Percentiles rank a stretch among this genome's conserved stretches.
Conservation (phyloP, 2,888 invertebrate genomes). For the Dynastes grantii region DNA sequence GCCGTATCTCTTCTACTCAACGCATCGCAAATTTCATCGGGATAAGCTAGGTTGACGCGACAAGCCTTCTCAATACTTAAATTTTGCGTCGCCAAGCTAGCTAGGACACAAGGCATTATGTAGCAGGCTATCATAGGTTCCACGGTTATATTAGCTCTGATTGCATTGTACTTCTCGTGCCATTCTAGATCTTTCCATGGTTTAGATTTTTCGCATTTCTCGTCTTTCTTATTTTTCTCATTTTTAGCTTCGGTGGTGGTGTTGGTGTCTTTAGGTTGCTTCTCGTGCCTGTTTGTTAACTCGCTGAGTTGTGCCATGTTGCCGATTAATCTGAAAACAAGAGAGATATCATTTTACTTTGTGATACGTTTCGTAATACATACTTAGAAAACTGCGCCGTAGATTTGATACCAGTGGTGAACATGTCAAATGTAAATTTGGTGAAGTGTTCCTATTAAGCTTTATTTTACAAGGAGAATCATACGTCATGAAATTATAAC, state of each 20-base stretch:
- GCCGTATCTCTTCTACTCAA: slow-evolving; percentile 82
- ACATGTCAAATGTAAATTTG: too few relatives aligned
- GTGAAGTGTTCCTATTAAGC: too few relatives aligned
- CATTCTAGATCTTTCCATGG: slow-evolving; percentile 47
- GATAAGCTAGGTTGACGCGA: slow-evolving; percentile 84
- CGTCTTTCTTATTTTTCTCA: slow-evolving; percentile 37
- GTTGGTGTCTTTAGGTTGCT: slow-evolving; percentile 35
- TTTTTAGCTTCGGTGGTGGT: slow-evolving; percentile 25
- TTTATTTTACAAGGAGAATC: too few relatives aligned
- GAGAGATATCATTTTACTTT: too few relatives aligned
- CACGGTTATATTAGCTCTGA: slow-evolving; percentile 80
- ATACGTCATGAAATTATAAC: too few relatives aligned
- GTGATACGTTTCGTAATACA: too few relatives aligned
- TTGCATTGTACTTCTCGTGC: slow-evolving; percentile 73
- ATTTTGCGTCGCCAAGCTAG: slow-evolving; percentile 87
- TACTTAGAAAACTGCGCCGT: too few relatives aligned
- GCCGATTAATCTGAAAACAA: slow-evolving; percentile 23
- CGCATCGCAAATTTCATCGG: slow-evolving; percentile 83
- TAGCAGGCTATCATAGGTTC: slow-evolving; percentile 85
- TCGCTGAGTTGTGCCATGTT: slow-evolving; percentile 51
- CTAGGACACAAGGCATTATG: slow-evolving; percentile 77
- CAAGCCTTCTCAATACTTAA: slow-evolving; percentile 90
- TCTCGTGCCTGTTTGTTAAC: slow-evolving; percentile 22
- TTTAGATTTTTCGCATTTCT: slow-evolving; percentile 39
- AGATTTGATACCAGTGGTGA: too few relatives aligned